These are phyloP conservation scores for Lithobates pipiens DNA, from an alignment of 2,797 vertebrate genomes.

Conservation along the genomic window DNA sequence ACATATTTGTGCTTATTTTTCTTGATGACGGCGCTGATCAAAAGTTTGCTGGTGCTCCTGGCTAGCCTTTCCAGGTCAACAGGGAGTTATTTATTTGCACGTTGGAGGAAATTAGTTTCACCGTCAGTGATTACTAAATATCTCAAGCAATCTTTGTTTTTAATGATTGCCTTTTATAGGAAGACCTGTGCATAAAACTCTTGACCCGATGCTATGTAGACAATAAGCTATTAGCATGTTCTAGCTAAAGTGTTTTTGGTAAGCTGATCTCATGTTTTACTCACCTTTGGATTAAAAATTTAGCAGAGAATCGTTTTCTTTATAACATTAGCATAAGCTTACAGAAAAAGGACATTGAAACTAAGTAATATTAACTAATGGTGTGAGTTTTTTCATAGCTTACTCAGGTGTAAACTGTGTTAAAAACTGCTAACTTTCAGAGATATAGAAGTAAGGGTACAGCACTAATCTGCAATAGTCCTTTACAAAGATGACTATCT, in stretches of 20 bases:
- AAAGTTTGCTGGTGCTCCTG: slow-evolving; percentile 18
- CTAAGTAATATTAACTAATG: not conserved
- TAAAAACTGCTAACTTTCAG: not conserved
- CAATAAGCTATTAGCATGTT: slow-evolving; percentile 30
- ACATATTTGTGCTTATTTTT: not conserved
- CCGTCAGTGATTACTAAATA: slow-evolving; percentile 48
- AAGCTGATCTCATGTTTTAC: not conserved
- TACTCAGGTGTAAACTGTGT: not conserved
- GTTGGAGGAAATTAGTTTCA: slow-evolving; percentile 53
- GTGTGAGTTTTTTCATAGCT: not conserved
- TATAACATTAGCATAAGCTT: too few species aligned
- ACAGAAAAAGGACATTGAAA: not conserved
- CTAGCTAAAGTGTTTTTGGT: slow-evolving; percentile 7
- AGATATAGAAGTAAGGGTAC: not conserved
- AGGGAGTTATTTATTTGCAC: slow-evolving; percentile 57
- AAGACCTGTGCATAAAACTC: slow-evolving; percentile 36
- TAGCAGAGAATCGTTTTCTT: not conserved
- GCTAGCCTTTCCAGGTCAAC: slow-evolving; percentile 31
- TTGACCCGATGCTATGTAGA: slow-evolving; percentile 29
- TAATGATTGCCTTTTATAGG: slow-evolving; percentile 40
- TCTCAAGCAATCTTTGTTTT: not conserved
- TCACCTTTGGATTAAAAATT: not conserved
- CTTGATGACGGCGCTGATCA: slow-evolving; percentile 32
- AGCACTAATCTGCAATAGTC: too few species aligned
- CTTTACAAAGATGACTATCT: too few species aligned